These are phyloP conservation scores for Chironex yamaguchii DNA, from an alignment of 30 jellyfish, hydroid and myxozoan genomes.

Conservation along the genomic window DNA sequence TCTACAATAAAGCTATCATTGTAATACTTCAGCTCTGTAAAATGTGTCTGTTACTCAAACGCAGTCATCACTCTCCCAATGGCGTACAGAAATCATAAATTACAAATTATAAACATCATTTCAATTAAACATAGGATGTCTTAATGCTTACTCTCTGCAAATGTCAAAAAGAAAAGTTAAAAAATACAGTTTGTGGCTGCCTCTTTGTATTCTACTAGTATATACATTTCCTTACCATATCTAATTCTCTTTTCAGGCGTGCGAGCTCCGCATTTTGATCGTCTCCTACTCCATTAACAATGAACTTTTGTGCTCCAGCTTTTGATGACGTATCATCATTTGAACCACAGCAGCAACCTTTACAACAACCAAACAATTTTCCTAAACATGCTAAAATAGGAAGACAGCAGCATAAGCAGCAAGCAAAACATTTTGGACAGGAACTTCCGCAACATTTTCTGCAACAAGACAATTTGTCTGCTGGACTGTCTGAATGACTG, in stretches of 20 bases:
- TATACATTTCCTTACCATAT: conserved; percentile 37
- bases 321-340: conserved; percentile 36
- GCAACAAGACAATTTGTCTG: conserved; percentile 41
- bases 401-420: conserved; percentile 63
- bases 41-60: not conserved
- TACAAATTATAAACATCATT: not conserved
- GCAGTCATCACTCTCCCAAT: not conserved
- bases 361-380: conserved; percentile 59
- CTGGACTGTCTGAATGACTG: no score
- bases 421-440: conserved; percentile 70
- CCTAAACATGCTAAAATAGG: conserved; percentile 65
- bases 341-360: conserved; percentile 77
- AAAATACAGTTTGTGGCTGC: no score
- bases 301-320: conserved; percentile 70
- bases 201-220: no score
- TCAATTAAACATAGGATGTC: no score
- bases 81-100: no score
- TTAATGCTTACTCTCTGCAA: no score
- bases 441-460: conserved; percentile 60
- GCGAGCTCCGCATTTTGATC: conserved; percentile 73
- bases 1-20: no score
- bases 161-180: no score
- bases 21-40: no score
- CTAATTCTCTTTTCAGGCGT: conserved; percentile 69
- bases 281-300: conserved; percentile 70